Percentiles rank a stretch among this genome's conserved stretches.
Conservation (phyloP, 2,113 vertebrate genomes). For the Platichthys stellatus region DNA sequence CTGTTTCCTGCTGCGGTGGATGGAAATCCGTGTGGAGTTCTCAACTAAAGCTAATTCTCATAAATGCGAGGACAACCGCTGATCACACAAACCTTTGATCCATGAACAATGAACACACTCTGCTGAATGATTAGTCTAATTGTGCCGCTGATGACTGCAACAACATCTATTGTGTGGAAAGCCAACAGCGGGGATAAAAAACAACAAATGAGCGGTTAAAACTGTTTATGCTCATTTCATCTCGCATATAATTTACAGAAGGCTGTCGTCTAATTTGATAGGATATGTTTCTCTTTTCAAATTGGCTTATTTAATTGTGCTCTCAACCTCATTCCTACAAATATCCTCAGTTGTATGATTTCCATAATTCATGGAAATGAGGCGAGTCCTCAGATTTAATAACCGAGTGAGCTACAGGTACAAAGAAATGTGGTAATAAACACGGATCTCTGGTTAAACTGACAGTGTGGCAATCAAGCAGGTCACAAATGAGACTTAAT, state of each 20-base stretch:
- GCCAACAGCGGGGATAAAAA: slow-evolving; percentile 22
- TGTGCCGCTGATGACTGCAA: slow-evolving; percentile 48
- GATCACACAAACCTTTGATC: slow-evolving; percentile 62
- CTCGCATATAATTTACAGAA: slow-evolving; percentile 52
- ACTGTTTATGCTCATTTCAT: slow-evolving; percentile 55
- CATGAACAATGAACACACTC: slow-evolving; percentile 49
- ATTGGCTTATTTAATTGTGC: slow-evolving; percentile 69
- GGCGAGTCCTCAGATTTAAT: slow-evolving; percentile 63
- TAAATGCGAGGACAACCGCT: slow-evolving; percentile 36
- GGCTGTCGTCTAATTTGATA: slow-evolving; percentile 61
- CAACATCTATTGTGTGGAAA: slow-evolving; percentile 55
- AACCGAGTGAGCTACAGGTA: slow-evolving; percentile 57
- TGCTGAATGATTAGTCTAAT: slow-evolving; percentile 63
- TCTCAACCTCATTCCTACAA: slow-evolving; percentile 62
- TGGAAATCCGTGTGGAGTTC: slow-evolving; percentile 18
- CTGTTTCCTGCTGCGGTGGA: slow-evolving; percentile 12
- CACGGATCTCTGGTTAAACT: slow-evolving; percentile 44
- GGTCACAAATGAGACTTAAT: slow-evolving; percentile 54
- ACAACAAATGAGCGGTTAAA: slow-evolving; percentile 53
- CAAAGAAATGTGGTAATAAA: slow-evolving; percentile 35
- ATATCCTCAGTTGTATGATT: slow-evolving; percentile 63
- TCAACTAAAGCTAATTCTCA: slow-evolving; percentile 52
- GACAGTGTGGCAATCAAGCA: slow-evolving; percentile 48
- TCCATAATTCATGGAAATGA: slow-evolving; percentile 73
- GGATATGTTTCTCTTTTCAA: slow-evolving; percentile 56